phyloP scores from a whole-genome alignment of 2,888 invertebrate genomes.

The Torymus texanus region DNA sequence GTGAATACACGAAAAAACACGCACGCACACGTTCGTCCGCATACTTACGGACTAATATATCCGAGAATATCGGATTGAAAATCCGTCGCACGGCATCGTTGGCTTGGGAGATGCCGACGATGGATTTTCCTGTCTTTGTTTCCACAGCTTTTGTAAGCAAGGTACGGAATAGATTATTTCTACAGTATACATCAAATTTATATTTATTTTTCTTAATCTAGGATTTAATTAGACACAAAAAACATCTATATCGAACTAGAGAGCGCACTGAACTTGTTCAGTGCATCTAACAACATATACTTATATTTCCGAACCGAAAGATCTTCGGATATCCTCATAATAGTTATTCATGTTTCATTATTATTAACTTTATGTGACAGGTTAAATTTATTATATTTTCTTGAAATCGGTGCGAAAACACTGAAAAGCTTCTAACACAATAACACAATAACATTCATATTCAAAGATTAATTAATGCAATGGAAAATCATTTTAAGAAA shows the following conservation, averaged over 20 bases:
- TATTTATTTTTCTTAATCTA: constrained; percentile 38
- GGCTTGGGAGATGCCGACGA: constrained; percentile 32
- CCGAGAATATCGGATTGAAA: constrained; percentile 3
- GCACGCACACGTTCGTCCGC: constrained; percentile 39
- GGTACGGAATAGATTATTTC: constrained; percentile 42
- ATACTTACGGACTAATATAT: not conserved
- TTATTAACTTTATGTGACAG: constrained; percentile 42
- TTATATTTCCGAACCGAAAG: constrained; percentile 28
- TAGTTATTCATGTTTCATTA: constrained; percentile 10
- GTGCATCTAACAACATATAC: constrained; percentile 45
- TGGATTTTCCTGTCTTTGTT: constrained; percentile 21
- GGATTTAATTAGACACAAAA: constrained; percentile 46
- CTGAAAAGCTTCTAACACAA: constrained; percentile 4
- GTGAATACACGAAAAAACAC: constrained; percentile 27
- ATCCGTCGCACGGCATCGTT: constrained; percentile 13
- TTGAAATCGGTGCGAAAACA: constrained; percentile 28
- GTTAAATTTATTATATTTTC: constrained; percentile 16
- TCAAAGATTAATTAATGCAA: not conserved
- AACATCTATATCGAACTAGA: constrained; percentile 62
- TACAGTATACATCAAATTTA: constrained; percentile 46
- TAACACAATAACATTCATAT: constrained; percentile 10
- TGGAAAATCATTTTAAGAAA: not conserved
- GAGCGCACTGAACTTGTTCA: constrained; percentile 43
- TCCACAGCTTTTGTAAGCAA: constrained; percentile 21
- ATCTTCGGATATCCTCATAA: constrained; percentile 11